phyloP scores from a whole-genome alignment of 2,113 vertebrate genomes.

The Empidonax alnorum region DNA sequence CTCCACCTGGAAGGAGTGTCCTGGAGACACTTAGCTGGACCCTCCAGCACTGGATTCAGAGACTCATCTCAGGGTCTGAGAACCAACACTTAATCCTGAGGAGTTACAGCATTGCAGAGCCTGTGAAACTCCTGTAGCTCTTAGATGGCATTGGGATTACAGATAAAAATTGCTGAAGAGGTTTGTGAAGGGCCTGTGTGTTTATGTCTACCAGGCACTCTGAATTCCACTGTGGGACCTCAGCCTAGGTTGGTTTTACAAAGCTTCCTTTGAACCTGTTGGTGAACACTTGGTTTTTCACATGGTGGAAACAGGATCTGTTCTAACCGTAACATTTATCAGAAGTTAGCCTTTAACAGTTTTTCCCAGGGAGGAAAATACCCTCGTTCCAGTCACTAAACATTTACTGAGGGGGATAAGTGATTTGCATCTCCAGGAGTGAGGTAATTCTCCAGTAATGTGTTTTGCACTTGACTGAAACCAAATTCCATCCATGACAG shows the following conservation, averaged over 20 bases:
- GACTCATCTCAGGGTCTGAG: not conserved
- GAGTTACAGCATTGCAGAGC: not conserved
- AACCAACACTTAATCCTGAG: not conserved
- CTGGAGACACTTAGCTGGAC: not conserved
- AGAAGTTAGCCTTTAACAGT: not conserved
- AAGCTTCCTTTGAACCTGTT: not conserved
- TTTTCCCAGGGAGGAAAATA: not conserved
- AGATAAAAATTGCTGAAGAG: not conserved
- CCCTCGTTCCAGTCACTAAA: not conserved
- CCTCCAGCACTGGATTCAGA: not conserved
- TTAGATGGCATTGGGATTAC: not conserved
- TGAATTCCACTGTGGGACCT: not conserved
- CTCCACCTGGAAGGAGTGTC: not conserved
- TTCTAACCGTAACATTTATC: not conserved
- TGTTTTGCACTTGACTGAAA: not conserved
- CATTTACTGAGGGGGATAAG: not conserved
- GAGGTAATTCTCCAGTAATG: not conserved
- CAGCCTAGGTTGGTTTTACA: not conserved
- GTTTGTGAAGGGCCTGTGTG: not conserved
- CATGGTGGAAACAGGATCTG: not conserved
- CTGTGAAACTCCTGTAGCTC: not conserved
- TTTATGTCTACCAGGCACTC: not conserved
- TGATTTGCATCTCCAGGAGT: slow-evolving; percentile 1
- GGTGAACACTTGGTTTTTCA: not conserved
- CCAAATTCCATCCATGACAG: not conserved